Evolutionary conservation across 2,113 vertebrate genomes (phyloP).

Genomic region (Neopipo cinnamomea): DNA sequence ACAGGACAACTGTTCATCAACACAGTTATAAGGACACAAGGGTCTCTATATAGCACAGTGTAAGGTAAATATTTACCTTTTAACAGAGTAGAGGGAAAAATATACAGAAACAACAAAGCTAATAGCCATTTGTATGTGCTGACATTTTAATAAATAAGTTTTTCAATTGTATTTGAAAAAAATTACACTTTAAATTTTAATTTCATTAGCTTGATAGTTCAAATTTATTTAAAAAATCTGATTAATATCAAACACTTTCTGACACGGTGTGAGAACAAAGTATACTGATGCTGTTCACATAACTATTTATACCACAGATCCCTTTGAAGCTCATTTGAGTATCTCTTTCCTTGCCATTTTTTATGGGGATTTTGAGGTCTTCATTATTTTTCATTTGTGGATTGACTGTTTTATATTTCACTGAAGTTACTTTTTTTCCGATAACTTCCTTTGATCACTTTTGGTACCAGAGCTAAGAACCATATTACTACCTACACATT

Average conservation of each 20-base stretch:
- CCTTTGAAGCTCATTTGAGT: neutral
- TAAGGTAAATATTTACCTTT: neutral
- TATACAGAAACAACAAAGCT: neutral
- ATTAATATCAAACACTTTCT: neutral
- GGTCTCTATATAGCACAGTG: neutral
- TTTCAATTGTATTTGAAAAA: neutral
- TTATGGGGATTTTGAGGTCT: neutral
- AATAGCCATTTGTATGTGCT: neutral
- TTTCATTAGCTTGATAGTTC: neutral
- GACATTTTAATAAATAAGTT: neutral
- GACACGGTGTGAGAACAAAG: fast-evolving
- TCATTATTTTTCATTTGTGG: neutral
- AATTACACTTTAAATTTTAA: neutral
- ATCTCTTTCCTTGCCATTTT: neutral
- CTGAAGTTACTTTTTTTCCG: conserved; percentile 17
- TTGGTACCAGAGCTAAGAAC: neutral
- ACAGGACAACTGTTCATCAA: neutral
- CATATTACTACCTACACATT: conserved; percentile 13
- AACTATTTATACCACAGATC: neutral
- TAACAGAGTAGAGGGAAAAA: neutral
- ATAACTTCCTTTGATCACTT: conserved; percentile 9
- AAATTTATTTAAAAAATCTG: neutral
- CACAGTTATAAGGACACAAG: neutral
- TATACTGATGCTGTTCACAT: neutral
- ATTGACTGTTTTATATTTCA: neutral